phyloP scores from a whole-genome alignment of 2,113 vertebrate genomes.

The Rhineura floridana region DNA sequence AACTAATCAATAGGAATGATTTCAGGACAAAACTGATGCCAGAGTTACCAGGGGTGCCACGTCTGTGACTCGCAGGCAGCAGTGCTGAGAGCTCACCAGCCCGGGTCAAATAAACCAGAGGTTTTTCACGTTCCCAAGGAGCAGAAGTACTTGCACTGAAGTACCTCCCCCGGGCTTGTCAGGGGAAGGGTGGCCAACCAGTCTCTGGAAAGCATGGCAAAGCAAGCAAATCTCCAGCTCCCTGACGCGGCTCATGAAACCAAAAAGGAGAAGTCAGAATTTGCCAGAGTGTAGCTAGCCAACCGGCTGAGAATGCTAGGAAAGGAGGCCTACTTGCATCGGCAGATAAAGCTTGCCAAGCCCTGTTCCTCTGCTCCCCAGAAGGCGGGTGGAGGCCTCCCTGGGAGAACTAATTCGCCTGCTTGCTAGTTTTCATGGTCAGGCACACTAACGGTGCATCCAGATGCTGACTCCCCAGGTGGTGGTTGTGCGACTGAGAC shows the following conservation, averaged over 20 bases:
- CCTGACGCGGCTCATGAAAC: rapidly evolving
- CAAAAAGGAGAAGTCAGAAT: rapidly evolving
- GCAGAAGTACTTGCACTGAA: neutral
- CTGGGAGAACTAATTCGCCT: neutral
- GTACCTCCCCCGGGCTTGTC: rapidly evolving
- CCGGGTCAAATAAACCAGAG: neutral
- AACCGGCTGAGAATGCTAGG: rapidly evolving
- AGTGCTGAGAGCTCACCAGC: neutral
- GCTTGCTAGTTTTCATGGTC: neutral
- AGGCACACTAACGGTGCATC: neutral
- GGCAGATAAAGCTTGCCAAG: rapidly evolving
- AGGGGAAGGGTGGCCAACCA: rapidly evolving
- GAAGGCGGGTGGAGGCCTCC: neutral
- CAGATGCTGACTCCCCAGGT: neutral
- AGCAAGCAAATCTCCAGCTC: neutral
- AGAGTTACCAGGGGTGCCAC: neutral
- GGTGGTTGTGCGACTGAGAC: neutral
- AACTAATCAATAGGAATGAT: neutral
- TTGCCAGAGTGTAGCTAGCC: neutral
- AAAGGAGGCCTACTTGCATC: rapidly evolving
- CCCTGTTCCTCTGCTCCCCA: neutral
- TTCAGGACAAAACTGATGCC: neutral
- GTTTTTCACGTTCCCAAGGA: neutral
- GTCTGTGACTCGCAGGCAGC: neutral
- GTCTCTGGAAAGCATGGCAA: rapidly evolving